Evolutionary conservation across 2,797 vertebrate genomes (phyloP).

Genomic region (Sciurus carolinensis): DNA sequence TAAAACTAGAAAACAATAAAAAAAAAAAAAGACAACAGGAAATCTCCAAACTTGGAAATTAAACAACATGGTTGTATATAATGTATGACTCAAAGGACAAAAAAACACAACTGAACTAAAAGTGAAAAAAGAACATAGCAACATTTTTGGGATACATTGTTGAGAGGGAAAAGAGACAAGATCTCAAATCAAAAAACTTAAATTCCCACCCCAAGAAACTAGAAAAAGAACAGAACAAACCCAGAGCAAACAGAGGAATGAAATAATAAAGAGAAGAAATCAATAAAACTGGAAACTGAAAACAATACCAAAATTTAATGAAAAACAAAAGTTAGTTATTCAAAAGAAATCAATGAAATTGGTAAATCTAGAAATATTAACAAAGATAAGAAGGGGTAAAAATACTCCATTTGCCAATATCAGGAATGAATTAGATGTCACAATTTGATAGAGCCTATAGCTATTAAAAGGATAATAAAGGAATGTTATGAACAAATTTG

Average conservation of each 20-base stretch:
- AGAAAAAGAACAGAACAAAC: constrained; percentile 57
- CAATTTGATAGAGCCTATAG: neutral
- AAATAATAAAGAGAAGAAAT: constrained; percentile 27
- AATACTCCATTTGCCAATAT: neutral
- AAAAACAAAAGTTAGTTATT: constrained; percentile 1
- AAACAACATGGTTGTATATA: constrained; percentile 1
- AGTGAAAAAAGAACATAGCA: neutral
- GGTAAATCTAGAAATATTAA: neutral
- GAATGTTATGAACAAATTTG: neutral
- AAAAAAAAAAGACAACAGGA: neutral
- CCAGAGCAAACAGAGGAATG: neutral
- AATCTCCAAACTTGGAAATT: constrained; percentile 35
- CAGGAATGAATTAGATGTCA: neutral
- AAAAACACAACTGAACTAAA: neutral
- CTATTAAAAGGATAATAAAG: neutral
- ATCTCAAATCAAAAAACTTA: neutral
- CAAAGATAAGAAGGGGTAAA: constrained; percentile 8
- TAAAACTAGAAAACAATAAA: constrained; percentile 35
- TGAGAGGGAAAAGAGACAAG: neutral
- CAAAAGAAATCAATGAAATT: constrained; percentile 13
- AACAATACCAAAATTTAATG: neutral
- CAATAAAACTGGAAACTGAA: constrained; percentile 30
- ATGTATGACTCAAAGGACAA: constrained; percentile 5
- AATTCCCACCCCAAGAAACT: neutral
- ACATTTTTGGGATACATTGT: neutral